phyloP scores from a whole-genome alignment of 2,888 invertebrate genomes.

The Spodoptera picta region DNA sequence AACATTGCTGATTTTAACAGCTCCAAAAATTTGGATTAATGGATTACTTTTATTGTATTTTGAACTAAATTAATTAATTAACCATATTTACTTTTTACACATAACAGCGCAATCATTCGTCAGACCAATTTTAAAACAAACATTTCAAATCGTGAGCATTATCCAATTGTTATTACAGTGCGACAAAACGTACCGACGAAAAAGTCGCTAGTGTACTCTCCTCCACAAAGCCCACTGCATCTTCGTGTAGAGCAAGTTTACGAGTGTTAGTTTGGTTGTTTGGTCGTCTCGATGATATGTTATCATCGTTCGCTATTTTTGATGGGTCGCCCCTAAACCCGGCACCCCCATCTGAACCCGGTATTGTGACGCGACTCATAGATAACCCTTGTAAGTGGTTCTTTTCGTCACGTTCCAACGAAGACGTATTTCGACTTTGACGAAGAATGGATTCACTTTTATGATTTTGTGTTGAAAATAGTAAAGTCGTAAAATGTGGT shows the following conservation, averaged over 20 bases:
- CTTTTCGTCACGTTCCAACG: slow-evolving; percentile 54
- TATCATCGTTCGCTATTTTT: slow-evolving; percentile 72
- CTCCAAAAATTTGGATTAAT: too few species aligned
- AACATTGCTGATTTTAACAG: too few species aligned
- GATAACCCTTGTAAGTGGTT: slow-evolving; percentile 57
- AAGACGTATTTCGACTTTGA: slow-evolving; percentile 38
- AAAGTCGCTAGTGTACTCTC: slow-evolving; percentile 61
- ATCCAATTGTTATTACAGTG: background rate
- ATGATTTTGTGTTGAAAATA: slow-evolving; percentile 47
- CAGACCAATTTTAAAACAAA: too few species aligned
- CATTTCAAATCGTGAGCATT: background rate
- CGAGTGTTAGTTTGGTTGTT: slow-evolving; percentile 79
- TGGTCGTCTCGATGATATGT: slow-evolving; percentile 76
- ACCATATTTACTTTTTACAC: too few species aligned
- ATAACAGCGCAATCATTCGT: too few species aligned
- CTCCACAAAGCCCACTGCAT: slow-evolving; percentile 61
- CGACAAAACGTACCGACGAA: slow-evolving; percentile 3
- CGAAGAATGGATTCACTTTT: slow-evolving; percentile 41
- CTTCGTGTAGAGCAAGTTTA: slow-evolving; percentile 77
- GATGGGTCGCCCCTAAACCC: slow-evolving; percentile 61
- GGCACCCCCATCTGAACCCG: slow-evolving; percentile 64
- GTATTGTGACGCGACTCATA: slow-evolving; percentile 59
- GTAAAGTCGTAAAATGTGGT: slow-evolving; percentile 36
- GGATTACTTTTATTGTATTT: too few species aligned
- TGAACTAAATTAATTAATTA: background rate